Base-by-base conservation (phyloP, 1,140 invertebrate species). In the Hycleus phaleratus region DNA sequence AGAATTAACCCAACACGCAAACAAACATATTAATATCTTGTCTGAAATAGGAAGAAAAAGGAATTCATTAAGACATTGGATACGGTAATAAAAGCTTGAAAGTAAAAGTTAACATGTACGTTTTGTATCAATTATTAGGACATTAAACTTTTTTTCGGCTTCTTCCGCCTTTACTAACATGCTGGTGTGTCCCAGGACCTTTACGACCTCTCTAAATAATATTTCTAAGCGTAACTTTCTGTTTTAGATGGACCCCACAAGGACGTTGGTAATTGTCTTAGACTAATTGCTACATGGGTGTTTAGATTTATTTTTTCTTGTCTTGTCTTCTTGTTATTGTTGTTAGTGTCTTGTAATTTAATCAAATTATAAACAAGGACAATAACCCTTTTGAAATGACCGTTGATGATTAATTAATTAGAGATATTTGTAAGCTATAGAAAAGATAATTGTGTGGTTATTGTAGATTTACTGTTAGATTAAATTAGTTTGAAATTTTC, bases 101-200 rank as follows among this genome's bases (percentile, higher is more conserved):
- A 53, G 51, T 53, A 53, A 53, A 53, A 53, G 51, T 53, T 18
- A 43, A 52, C 50, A 42, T 53, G 51, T 45, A 45, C 42, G 51
- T 53, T 53, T 53, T 45, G 46, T 53, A 53, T 53, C 51, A 53
- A 53, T 53, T 53, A 53, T 46, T 45, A 53, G 51, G 51, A 53
- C 51, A 53, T 53, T 53, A 53, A 32, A 32, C 32, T 32, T 32
- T 32, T 32, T 32, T 32, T 32, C 32, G 4, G 4, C 7, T 32
- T 32, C n/a, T 42, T 53, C 18, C n/a, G 51, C 25, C 24, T 45
- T 24, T 4, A 32, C 32, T 32, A 32, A 32, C 7, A 32, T 46
- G 51, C 26, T 53, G 43, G 51, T 53, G 51, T 52, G 49, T 53
- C 51, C n/a, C 51, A 53, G 51, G 51, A 53, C 51, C 51, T 26